A percentile compares a stretch with the other conserved stretches of the same genome.
phyloP scores from a whole-genome alignment of 2,888 invertebrate genomes.

The Lepidocyrtinus sp. region DNA sequence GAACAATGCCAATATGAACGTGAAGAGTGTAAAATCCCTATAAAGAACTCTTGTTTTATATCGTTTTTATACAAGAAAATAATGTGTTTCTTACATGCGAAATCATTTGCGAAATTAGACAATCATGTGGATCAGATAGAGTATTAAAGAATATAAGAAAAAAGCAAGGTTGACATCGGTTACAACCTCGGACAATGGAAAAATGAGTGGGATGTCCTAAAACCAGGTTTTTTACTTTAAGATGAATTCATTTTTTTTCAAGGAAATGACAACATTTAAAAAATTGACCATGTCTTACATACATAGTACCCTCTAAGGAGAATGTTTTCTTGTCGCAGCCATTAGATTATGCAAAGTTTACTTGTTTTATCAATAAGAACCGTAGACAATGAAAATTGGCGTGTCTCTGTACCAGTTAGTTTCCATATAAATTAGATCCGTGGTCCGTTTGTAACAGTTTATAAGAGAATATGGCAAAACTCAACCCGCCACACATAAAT shows the following conservation, averaged over 20 bases:
- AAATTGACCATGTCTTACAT: neutral
- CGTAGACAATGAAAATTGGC: slow-evolving; percentile 6
- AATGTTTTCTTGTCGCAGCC: neutral
- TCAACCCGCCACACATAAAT: slow-evolving; percentile 15
- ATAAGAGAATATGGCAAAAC: neutral
- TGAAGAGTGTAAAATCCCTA: neutral
- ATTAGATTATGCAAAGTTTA: neutral
- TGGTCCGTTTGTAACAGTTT: slow-evolving; percentile 11
- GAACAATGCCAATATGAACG: neutral
- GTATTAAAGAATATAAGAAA: neutral
- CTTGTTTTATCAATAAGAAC: neutral
- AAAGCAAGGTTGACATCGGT: too few relatives aligned
- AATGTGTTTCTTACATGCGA: too few relatives aligned
- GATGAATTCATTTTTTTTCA: neutral
- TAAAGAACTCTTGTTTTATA: neutral
- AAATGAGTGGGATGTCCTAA: neutral
- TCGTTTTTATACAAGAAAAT: too few relatives aligned
- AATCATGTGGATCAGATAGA: slow-evolving; percentile 1
- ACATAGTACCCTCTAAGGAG: neutral
- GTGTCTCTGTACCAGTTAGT: slow-evolving; percentile 13
- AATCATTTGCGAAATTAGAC: neutral
- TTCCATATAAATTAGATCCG: slow-evolving; percentile 3
- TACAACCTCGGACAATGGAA: too few relatives aligned
- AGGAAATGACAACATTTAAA: neutral
- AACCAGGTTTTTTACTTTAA: too few relatives aligned